Percentiles rank a stretch among this genome's conserved stretches.
phyloP scores from a whole-genome alignment of 2,888 invertebrate genomes.

The Atrina japonica region DNA sequence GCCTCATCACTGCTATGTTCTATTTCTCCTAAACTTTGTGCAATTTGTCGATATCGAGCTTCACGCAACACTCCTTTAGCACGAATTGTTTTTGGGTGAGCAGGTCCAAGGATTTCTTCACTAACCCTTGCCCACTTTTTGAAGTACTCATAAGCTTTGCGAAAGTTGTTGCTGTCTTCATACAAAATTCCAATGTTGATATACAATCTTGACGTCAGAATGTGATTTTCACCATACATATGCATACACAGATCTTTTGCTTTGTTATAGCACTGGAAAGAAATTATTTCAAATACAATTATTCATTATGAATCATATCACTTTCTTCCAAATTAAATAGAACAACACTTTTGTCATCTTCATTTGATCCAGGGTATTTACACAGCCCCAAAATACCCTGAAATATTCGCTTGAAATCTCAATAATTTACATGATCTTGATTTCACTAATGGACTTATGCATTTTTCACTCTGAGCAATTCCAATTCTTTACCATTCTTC shows the following conservation, averaged over 20 bases:
- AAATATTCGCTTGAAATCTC: too few relatives aligned
- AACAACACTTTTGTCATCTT: too few relatives aligned
- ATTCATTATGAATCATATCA: too few relatives aligned
- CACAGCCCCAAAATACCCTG: too few relatives aligned
- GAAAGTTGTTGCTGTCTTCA: slow-evolving; percentile 78
- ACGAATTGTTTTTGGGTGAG: slow-evolving; percentile 78
- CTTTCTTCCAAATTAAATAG: too few relatives aligned
- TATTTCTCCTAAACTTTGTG: slow-evolving; percentile 72
- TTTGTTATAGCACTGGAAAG: slow-evolving; percentile 76
- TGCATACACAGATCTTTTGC: slow-evolving; percentile 79
- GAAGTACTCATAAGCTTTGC: slow-evolving; percentile 79
- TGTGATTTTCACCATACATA: slow-evolving; percentile 79
- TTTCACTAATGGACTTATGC: too few relatives aligned
- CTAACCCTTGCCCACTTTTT: slow-evolving; percentile 78
- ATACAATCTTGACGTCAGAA: slow-evolving; percentile 77
- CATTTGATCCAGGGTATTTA: too few relatives aligned
- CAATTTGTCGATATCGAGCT: slow-evolving; percentile 74
- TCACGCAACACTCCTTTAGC: slow-evolving; percentile 78
- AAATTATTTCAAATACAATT: slow-evolving; percentile 7
- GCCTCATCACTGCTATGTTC: slow-evolving; percentile 62
- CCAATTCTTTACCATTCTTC: too few relatives aligned
- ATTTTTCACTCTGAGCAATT: too few relatives aligned
- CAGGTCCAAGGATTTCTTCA: slow-evolving; percentile 78
- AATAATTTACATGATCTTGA: too few relatives aligned
- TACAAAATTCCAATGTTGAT: slow-evolving; percentile 80